Conservation (phyloP, 64 coral and sea anemone genomes). For the Montipora sp. region DNA sequence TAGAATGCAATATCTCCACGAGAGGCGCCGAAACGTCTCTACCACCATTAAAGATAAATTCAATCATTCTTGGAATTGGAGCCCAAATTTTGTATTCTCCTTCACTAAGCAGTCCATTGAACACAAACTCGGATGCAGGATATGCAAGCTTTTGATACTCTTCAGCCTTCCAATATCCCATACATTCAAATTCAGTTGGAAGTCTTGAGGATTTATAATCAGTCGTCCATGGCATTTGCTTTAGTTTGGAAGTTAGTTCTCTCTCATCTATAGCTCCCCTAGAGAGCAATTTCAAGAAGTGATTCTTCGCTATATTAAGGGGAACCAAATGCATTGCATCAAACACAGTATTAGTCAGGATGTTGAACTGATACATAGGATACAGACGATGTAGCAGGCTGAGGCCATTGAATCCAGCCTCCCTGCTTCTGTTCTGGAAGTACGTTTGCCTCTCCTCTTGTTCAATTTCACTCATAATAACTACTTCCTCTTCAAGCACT, state of each 20-base stretch:
- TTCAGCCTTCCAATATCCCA: constrained; percentile 74
- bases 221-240: constrained; percentile 68
- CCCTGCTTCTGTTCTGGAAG: constrained; percentile 45
- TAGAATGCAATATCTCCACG: constrained; percentile 72
- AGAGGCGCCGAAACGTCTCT: constrained; percentile 28
- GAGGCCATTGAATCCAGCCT: constrained; percentile 72
- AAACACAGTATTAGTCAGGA: not conserved
- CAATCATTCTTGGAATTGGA: constrained; percentile 68
- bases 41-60: constrained; percentile 54
- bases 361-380: constrained; percentile 42
- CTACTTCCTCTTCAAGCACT: constrained; percentile 66
- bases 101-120: constrained; percentile 57
- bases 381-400: constrained; percentile 58
- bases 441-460: constrained; percentile 67
- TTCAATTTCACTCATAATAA: constrained; percentile 62
- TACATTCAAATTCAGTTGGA: constrained; percentile 51
- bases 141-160: constrained; percentile 75
- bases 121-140: constrained; percentile 69
- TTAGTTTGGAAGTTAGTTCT: constrained; percentile 9
- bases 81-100: constrained; percentile 69
- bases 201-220: constrained; percentile 73
- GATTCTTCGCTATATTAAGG: not conserved
- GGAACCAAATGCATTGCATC: not conserved
- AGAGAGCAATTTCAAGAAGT: not conserved
- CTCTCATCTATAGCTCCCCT: not conserved